These are phyloP conservation scores for Azemiops feae DNA, from an alignment of 2,113 vertebrate species.

Conservation along the genomic window DNA sequence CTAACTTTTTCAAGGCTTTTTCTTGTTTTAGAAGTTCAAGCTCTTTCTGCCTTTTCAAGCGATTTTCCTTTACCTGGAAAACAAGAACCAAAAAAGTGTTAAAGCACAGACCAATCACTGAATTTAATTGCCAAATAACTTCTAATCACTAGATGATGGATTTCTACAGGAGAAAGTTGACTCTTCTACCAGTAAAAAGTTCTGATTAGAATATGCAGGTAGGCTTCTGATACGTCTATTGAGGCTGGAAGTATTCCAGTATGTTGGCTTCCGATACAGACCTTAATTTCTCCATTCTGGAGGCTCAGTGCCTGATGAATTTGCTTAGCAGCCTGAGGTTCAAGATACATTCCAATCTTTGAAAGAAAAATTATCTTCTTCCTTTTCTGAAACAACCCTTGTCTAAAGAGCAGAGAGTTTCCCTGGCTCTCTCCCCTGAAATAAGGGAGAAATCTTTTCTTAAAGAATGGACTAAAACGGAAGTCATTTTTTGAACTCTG, in stretches of 20 bases:
- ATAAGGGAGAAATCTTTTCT: not conserved
- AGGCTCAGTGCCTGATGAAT: not conserved
- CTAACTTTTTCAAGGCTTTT: conserved; percentile 65
- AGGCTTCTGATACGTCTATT: not conserved
- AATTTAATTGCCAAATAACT: not conserved
- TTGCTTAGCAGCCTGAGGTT: not conserved
- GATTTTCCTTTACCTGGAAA: conserved; percentile 85
- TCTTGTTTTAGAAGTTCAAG: conserved; percentile 71
- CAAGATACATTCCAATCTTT: not conserved
- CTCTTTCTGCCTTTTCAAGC: conserved; percentile 73
- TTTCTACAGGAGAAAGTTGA: not conserved
- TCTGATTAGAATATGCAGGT: not conserved
- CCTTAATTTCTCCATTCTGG: not conserved
- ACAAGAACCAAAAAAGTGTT: not conserved
- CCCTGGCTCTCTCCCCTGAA: not conserved
- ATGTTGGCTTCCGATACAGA: not conserved
- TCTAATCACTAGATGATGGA: not conserved
- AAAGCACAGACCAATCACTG: not conserved
- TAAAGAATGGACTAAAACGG: not conserved
- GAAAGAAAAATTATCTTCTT: not conserved
- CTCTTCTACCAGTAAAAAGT: not conserved
- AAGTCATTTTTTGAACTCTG: not conserved
- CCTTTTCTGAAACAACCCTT: not conserved
- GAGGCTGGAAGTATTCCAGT: not conserved
- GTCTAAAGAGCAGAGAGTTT: not conserved